Conservation (phyloP, 2,113 vertebrate species). For the Chloropsis hardwickii region DNA sequence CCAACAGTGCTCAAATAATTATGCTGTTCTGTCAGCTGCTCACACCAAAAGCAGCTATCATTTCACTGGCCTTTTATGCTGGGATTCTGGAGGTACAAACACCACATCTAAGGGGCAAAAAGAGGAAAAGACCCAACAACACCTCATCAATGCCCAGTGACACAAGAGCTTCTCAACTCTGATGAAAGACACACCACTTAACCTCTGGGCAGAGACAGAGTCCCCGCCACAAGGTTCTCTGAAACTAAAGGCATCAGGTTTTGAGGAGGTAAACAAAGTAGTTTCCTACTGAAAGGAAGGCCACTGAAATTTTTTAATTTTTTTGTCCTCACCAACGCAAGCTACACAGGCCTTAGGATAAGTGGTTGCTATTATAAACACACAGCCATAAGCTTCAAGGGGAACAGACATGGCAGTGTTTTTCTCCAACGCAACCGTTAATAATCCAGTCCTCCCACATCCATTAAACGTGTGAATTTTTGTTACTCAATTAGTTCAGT, state of each 20-base stretch:
- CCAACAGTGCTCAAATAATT: background rate
- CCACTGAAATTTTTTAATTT: background rate
- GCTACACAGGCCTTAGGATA: background rate
- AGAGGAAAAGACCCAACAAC: background rate
- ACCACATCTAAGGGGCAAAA: background rate
- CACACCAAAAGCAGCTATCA: background rate
- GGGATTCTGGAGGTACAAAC: background rate
- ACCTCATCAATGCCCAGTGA: background rate
- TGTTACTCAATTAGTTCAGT: slow-evolving; percentile 11
- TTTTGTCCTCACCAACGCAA: background rate
- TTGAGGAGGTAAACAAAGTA: background rate
- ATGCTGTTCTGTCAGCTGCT: background rate
- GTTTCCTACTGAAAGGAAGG: background rate
- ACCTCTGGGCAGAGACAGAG: background rate
- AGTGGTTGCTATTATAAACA: background rate
- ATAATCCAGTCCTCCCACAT: slow-evolving; percentile 17
- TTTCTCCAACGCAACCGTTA: background rate
- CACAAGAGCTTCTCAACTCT: background rate
- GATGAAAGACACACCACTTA: background rate
- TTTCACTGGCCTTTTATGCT: background rate
- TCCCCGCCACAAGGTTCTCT: background rate
- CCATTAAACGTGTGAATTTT: background rate
- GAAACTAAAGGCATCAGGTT: background rate
- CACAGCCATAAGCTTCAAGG: background rate
- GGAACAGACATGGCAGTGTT: background rate